Evolutionary conservation across 2,888 invertebrate species (phyloP), one percentile per base, ranked within the genome.

Genomic region (Oligia fasciuncula): DNA sequence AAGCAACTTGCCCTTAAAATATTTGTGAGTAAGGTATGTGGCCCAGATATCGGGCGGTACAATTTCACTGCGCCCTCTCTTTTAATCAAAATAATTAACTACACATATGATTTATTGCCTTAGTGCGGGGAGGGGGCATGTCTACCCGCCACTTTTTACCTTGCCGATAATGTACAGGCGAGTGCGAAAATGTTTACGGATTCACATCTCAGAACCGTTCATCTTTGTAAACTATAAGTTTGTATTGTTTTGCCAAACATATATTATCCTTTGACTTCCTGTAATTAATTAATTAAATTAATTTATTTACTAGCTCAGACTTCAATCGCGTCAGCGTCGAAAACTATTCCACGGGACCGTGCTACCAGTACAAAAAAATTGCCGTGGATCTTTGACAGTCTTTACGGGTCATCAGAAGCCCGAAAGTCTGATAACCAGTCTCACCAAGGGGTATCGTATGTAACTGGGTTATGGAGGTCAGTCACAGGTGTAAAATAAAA

Each of bases 81-180:
- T 94, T 95, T 95, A 95, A 95, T 95, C 95, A 94, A 95, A 95
- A 95, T 95, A 95, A 95, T 95, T 94, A 95, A 95, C 92, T 91
- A 92, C 92, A 89, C 92, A 91, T 91, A 93, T 95, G 95, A 95
- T 95, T 95, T 94, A 95, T 95, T 91, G 89, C 94, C 90, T 88
- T 82, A 83, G 79, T 86, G 88, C 88, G 86, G 87, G 89, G 84
- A 88, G 88, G 89, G 89, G 88, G 89, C 90, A 86, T 79, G 86
- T 89, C 88, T 86, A 88, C 89, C 88, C 85, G 86, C 85, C 81
- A 89, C 88, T 85, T 85, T 85, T 87, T 89, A 88, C 89, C 85
- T 88, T 87, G 84, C 87, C 87, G 86, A 88, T 85, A 88, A 83
- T 76, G 89, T 86, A 87, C 85, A 72, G 72, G 72, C 46, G 54